phyloP scores from a whole-genome alignment of 1,140 invertebrate genomes.

The Tetraneura akinire region DNA sequence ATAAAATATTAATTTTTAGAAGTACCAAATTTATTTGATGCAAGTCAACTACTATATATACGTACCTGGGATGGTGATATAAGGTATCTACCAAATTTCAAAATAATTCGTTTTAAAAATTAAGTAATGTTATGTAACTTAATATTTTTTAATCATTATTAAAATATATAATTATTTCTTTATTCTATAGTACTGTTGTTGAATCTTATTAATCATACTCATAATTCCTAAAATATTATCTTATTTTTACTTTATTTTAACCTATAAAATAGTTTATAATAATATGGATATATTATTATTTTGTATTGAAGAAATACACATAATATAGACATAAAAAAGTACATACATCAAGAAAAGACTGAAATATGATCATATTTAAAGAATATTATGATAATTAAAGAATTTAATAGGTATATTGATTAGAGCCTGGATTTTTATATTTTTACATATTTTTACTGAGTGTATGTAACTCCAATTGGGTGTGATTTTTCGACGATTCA shows the following conservation, averaged over 20 bases:
- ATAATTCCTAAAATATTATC: neutral
- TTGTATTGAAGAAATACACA: neutral
- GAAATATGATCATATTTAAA: no score
- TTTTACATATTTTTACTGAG: no score
- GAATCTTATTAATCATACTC: no score
- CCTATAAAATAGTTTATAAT: no score
- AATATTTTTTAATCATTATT: neutral
- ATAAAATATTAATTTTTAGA: conserved; percentile 22
- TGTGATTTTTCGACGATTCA: no score
- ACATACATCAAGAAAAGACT: no score
- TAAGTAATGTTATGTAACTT: neutral
- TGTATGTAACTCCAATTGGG: no score
- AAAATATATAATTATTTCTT: neutral
- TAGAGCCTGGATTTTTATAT: no score
- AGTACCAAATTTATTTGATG: conserved; percentile 35
- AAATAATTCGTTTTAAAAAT: conserved; percentile 28
- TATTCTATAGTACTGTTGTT: neutral
- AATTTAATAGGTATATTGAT: no score
- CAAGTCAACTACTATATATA: conserved; percentile 27
- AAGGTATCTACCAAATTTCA: conserved; percentile 39
- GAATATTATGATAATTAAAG: no score
- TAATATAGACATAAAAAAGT: no score
- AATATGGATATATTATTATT: neutral
- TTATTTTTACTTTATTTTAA: no score
- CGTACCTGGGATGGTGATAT: conserved; percentile 43